Evolutionary conservation across 2,888 invertebrate genomes (phyloP).

Genomic region (Cynaeus angustus): DNA sequence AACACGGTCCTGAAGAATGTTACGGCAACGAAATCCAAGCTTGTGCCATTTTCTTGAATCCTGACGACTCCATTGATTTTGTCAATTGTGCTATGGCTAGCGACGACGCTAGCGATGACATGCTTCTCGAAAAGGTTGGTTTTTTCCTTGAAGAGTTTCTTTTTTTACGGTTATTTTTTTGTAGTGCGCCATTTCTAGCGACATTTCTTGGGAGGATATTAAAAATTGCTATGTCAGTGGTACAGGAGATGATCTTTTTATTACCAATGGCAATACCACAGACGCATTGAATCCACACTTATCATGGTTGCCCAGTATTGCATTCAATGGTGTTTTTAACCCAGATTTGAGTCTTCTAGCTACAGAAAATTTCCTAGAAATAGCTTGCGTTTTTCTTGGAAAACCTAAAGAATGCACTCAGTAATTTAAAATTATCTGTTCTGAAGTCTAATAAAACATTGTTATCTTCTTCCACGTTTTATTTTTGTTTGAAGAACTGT

Average conservation of each 20-base stretch:
- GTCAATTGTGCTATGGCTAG: constrained; percentile 31
- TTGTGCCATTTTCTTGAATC: constrained; percentile 64
- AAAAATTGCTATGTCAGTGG: constrained; percentile 58
- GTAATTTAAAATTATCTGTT: too few relatives aligned
- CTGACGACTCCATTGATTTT: constrained; percentile 15
- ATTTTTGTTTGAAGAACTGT: too few relatives aligned
- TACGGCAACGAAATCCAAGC: constrained; percentile 73
- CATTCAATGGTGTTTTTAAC: constrained; percentile 65
- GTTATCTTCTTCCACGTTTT: too few relatives aligned
- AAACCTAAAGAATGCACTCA: not conserved
- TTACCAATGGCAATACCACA: constrained; percentile 66
- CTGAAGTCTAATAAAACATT: too few relatives aligned
- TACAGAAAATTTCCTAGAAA: not conserved
- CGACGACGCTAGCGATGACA: constrained; percentile 4
- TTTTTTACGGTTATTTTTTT: constrained; percentile 32
- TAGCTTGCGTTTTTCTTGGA: not conserved
- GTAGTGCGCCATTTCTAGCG: constrained; percentile 65
- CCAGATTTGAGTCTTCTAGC: not conserved
- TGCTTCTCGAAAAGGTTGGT: not conserved
- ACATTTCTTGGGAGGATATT: constrained; percentile 56
- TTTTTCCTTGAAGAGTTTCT: constrained; percentile 6
- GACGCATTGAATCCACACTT: constrained; percentile 61
- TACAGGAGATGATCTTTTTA: constrained; percentile 65
- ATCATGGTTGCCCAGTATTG: constrained; percentile 68
- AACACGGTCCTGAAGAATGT: constrained; percentile 74